These are phyloP conservation scores for Mycalesis mineus DNA, from an alignment of 2,888 invertebrate species.

Conservation along the genomic window DNA sequence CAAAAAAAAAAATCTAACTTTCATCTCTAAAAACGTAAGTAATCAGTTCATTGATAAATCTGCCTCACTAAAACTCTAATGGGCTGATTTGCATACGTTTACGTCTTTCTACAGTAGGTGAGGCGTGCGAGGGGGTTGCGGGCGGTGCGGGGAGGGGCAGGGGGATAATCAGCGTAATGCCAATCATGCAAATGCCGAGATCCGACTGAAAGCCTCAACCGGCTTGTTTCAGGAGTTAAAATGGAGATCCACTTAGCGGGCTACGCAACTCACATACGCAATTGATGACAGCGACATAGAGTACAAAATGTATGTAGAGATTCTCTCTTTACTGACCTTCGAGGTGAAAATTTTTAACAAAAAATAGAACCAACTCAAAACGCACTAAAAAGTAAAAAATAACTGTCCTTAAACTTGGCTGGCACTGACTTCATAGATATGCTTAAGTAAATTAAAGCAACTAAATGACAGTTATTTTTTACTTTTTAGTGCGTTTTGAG, in stretches of 20 bases:
- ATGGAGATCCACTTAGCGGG: slow-evolving; percentile 77
- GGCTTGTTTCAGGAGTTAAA: slow-evolving; percentile 79
- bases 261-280: slow-evolving; percentile 75
- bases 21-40: background rate
- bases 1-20: background rate
- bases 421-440: too few species aligned
- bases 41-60: slow-evolving; percentile 25
- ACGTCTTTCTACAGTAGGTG: slow-evolving; percentile 51
- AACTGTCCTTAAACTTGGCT: too few species aligned
- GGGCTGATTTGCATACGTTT: slow-evolving; percentile 69
- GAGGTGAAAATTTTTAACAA: too few species aligned
- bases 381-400: too few species aligned
- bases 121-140: slow-evolving; percentile 26
- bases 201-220: slow-evolving; percentile 76
- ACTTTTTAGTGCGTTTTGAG: too few species aligned
- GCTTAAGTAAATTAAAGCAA: too few species aligned
- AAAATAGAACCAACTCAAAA: too few species aligned
- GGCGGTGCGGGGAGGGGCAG: slow-evolving; percentile 26
- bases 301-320: slow-evolving; percentile 22
- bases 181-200: slow-evolving; percentile 78
- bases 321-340: background rate
- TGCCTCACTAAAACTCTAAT: slow-evolving; percentile 47
- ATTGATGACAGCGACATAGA: slow-evolving; percentile 60
- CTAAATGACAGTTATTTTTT: too few species aligned
- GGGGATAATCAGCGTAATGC: slow-evolving; percentile 73